Evolutionary conservation across 2,113 vertebrate genomes (phyloP), one percentile per base, ranked within the genome.

Genomic region (Rhea americana): DNA sequence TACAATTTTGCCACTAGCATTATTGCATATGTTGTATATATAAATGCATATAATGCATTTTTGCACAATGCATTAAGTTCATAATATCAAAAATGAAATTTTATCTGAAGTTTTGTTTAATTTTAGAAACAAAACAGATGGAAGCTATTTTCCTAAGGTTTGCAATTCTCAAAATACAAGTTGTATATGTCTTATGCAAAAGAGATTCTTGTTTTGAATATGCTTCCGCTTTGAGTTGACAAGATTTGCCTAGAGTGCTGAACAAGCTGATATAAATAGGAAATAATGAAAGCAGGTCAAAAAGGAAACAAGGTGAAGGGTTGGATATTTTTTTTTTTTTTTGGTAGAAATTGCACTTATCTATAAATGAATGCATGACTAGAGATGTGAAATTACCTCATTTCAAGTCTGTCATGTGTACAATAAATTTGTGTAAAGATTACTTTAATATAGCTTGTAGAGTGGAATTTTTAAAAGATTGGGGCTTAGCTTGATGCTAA

Each of bases 161-260:
- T 78, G 18, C 28, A 94, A 72, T 82, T 89, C 55, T 83, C 51
- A 68, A 28, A 48, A 48, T 59, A 41, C n/a, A 55, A 45, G 48
- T 25, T 78, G 43, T n/a, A 48, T 86, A 43, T 2, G 5, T 62
- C 56, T 88, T 86, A 96, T 95, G 90, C 92, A 97, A 95, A 96
- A 93, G 16, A 35, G 17, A 14, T 70, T 35, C 25, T 72, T 66
- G 3, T 30, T 97, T 93, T 95, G 85, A 84, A 87, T 84, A 58
- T 11, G 48, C 45, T 94, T 96, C 74, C 93, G 21, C 58, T 93
- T 72, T 0, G 0, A 65, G 63, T 37, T 90, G 35, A 65, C 50
- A 56, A 90, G 74, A 92, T 97, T 94, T 95, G 59, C 82, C 68
- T 95, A 56, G 72, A 90, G 43, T 66, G 37, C 25, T 16, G 39